Base-by-base conservation (phyloP, 2,113 vertebrate genomes). In the Cisticola juncidis region DNA sequence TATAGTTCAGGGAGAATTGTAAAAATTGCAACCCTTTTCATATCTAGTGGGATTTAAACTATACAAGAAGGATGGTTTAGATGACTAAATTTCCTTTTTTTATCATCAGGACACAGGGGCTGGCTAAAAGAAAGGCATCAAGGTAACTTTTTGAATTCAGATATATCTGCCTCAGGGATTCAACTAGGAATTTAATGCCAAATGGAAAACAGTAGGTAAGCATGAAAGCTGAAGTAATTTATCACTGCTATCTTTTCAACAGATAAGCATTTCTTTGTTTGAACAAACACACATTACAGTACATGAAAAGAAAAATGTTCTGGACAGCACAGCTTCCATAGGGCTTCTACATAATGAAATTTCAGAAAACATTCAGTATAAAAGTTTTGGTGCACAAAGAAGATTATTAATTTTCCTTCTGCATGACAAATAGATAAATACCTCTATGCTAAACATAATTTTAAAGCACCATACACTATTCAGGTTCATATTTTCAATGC, bases 191-290 rank as follows among this genome's bases (percentile, higher is more conserved):
- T 97, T 95, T 94, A 95, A 90, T 83, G 61, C 60, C 81, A 94
- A 90, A 82, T 72, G 86, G 83, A 88, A 97, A 97, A 94, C 28
- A 88, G 70, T 25, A 91, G 78, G 96, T 68, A 98, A 95, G 93
- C 77, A 89, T 35, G 95, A 95, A 96, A 96, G 64, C 82, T 74
- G 53, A 96, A 95, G 96, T 65, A 91, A 96, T 97, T 96, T 95
- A 92, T 97, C 97, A 97, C 69, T 86, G 93, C 81, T 95, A 97
- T 97, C 97, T 95, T 96, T 95, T 91, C 93, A 94, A 87, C 53
- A 92, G 91, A 97, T 97, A 96, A 96, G 88, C 85, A 94, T 92
- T 97, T 81, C 82, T 94, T 95, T 97, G 94, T 97, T 96, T 96
- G 96, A 97, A 96, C 81, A 97, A 97, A 98, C 72, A 89, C 84